These are phyloP conservation scores for Myathropa florea DNA, from an alignment of 2,888 invertebrate genomes.

Conservation along the genomic window DNA sequence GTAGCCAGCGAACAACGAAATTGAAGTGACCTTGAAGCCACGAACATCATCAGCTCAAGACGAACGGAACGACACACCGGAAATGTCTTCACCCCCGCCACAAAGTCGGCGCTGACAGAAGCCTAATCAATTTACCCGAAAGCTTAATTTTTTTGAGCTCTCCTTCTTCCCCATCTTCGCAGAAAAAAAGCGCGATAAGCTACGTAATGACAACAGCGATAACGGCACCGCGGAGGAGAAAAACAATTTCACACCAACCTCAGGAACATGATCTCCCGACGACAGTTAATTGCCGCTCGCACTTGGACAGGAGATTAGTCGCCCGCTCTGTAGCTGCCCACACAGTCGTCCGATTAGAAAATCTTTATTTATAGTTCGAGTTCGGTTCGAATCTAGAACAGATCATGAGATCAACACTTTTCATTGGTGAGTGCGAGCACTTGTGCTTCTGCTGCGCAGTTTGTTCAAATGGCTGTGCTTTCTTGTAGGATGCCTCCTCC, in stretches of 20 bases:
- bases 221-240: background rate
- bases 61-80: background rate
- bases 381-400: constrained; percentile 9
- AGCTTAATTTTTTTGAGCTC: background rate
- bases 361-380: constrained; percentile 29
- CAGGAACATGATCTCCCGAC: background rate
- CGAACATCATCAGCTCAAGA: background rate
- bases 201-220: background rate
- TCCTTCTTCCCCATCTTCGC: background rate
- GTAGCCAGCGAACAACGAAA: background rate
- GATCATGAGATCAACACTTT: constrained; percentile 60
- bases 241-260: background rate
- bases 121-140: background rate
- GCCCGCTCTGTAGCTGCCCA: constrained; percentile 32
- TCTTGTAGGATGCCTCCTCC: constrained; percentile 16
- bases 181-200: background rate
- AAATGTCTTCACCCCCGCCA: background rate
- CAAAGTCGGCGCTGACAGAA: background rate
- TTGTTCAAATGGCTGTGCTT: background rate
- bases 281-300: constrained; percentile 36
- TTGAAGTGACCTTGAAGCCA: background rate
- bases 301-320: constrained; percentile 41
- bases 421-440: constrained; percentile 36
- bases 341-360: constrained; percentile 16
- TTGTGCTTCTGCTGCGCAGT: background rate